These are phyloP conservation scores for silkworm (Bombyx mori) DNA, from an alignment of 1,140 invertebrate species.

Conservation along the genomic window ASM3026992v2 NC_085133.1:6840501-6841000, in stretches of 20 bases:
- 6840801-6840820: slow-evolving; percentile 36
- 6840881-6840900: slow-evolving; percentile 31
- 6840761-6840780: slow-evolving; percentile 43
- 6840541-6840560: slow-evolving; percentile 59
- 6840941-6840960: slow-evolving; percentile 11
- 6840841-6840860: slow-evolving; percentile 25
- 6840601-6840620: slow-evolving; percentile 55
- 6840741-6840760: slow-evolving; percentile 25
- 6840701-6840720: slow-evolving; percentile 32
- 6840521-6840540: slow-evolving; percentile 65
- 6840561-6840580: slow-evolving; percentile 65
- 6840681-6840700: slow-evolving; percentile 17
- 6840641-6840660: slow-evolving; percentile 7
- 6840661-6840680: slow-evolving; percentile 25
- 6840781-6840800: slow-evolving; percentile 35
- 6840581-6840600: slow-evolving; percentile 66
- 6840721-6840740: slow-evolving; percentile 28
- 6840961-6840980: slow-evolving; percentile 7
- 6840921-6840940: slow-evolving; percentile 22
- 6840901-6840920: slow-evolving; percentile 29
- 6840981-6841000: slow-evolving; percentile 5
- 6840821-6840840: slow-evolving; percentile 31
- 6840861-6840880: slow-evolving; percentile 32
- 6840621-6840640: slow-evolving; percentile 40
- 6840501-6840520: slow-evolving; percentile 55